Evolutionary conservation across 2,113 vertebrate species (phyloP), one percentile per base, ranked within the genome.

Genomic region (Rhombomys opimus): DNA sequence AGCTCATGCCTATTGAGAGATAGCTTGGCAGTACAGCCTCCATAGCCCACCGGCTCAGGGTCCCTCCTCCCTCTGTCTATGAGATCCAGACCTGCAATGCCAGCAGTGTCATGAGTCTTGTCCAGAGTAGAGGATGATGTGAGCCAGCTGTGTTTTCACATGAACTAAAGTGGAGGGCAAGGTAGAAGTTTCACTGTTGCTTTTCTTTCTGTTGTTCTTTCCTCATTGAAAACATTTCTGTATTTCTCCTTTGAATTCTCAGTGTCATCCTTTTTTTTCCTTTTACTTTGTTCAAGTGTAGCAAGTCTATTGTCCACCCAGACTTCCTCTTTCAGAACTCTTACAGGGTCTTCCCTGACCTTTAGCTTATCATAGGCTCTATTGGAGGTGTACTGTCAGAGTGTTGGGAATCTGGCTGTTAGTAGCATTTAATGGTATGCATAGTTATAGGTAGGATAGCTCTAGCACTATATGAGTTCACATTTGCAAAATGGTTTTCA

Each of bases 201-300:
- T 92, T 94, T 75, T 61, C 63, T 87, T 87, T 86, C 88, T 92
- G 52, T 87, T 87, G 50, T n/a, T 80, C 82, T 73, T 77, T 23
- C 4, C 46, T 13, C 22, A 25, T 92, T 85, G 87, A 93, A 91
- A 54, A 22, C 50, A 57, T 57, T n/a, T 59, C 78, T 84, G 52
- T 70, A 1, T 46, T 82, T 13, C 50, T 41, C 27, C 27, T 73
- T 27, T 86, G 11, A 88, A 20, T 73, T 57, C 7, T 89, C 50
- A 7, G 1, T 81, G 32, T 87, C 13, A 18, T 91, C 85, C 22
- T 61, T 94, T 76, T 91, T 76, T 91, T 82, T 23, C 77, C 25
- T 75, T n/a, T 11, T 93, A 17, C 30, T 90, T 32, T 94, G 12
- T 80, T 81, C 82, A 4, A 94, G 88, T 73, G 22, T 73, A 38